phyloP scores from a whole-genome alignment of 1,140 invertebrate species.

The Mamestra configurata region DNA sequence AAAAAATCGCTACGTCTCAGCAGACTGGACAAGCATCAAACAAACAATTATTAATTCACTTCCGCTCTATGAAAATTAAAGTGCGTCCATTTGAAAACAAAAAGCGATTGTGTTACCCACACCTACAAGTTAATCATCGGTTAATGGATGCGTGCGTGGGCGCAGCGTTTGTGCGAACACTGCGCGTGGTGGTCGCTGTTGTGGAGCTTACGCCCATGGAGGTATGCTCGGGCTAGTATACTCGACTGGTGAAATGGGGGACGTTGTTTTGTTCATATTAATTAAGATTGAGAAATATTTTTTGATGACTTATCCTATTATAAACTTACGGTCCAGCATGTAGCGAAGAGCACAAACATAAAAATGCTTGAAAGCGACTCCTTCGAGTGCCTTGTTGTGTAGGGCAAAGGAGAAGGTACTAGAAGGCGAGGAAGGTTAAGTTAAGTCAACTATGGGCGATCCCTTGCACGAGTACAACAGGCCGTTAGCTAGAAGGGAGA shows the following conservation, averaged over 20 bases:
- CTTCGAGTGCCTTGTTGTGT: no score
- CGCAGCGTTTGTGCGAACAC: conserved; percentile 62
- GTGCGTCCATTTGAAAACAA: conserved; percentile 68
- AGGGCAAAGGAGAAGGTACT: no score
- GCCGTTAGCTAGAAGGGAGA: no score
- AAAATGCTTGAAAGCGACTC: no score
- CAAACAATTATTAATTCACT: conserved; percentile 44
- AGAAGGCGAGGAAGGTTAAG: no score
- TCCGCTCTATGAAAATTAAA: conserved; percentile 56
- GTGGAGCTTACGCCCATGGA: conserved; percentile 22
- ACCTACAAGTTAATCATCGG: conserved; percentile 81
- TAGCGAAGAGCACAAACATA: no score
- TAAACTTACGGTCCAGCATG: no score
- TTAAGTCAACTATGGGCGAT: no score
- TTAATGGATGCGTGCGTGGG: conserved; percentile 82
- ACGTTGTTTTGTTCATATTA: no score
- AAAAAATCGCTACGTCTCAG: background rate
- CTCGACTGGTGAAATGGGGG: conserved; percentile 17
- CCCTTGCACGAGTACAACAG: no score
- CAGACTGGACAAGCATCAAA: background rate
- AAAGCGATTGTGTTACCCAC: conserved; percentile 72
- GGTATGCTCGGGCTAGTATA: conserved; percentile 40
- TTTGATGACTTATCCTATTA: no score
- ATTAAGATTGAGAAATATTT: no score
- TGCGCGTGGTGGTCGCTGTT: conserved; percentile 53